Percentiles rank a stretch among this genome's conserved stretches.
Conservation (phyloP, 2,888 invertebrate genomes). For the Epinotia brunnichana region DNA sequence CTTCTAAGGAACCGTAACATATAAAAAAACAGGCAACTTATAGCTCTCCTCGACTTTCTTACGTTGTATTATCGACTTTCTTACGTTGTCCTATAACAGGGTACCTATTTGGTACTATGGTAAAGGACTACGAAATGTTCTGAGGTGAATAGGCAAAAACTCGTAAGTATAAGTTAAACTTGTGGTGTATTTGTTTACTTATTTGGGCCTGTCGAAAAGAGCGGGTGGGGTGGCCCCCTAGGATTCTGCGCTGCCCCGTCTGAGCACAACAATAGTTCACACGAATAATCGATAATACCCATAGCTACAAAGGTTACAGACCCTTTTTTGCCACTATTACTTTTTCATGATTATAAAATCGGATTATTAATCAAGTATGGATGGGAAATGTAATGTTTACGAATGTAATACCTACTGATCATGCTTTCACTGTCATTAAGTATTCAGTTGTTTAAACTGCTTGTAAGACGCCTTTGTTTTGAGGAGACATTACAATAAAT, state of each 20-base stretch:
- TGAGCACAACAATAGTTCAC: conserved; percentile 77
- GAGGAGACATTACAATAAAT: too few relatives aligned
- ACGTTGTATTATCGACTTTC: too few relatives aligned
- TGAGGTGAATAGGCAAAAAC: conserved; percentile 6
- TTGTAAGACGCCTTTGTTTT: too few relatives aligned
- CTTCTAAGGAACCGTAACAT: neutral
- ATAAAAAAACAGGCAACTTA: neutral
- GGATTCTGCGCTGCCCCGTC: conserved; percentile 71
- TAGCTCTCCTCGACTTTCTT: neutral
- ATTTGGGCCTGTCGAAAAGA: conserved; percentile 49
- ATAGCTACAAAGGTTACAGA: conserved; percentile 47
- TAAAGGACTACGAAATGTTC: neutral
- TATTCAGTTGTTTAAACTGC: too few relatives aligned
- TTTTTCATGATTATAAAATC: neutral
- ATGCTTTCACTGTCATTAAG: too few relatives aligned
- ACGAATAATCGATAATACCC: conserved; percentile 74
- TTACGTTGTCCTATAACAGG: neutral
- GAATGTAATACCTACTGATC: neutral
- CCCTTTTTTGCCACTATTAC: conserved; percentile 27
- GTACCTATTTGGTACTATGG: neutral
- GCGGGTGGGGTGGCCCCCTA: conserved; percentile 65
- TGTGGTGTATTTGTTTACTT: conserved; percentile 57
- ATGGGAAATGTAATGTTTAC: neutral
- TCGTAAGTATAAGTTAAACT: conserved; percentile 51
- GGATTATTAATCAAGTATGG: neutral